Conservation (phyloP, 2,113 vertebrate species). For the Lathamus discolor region DNA sequence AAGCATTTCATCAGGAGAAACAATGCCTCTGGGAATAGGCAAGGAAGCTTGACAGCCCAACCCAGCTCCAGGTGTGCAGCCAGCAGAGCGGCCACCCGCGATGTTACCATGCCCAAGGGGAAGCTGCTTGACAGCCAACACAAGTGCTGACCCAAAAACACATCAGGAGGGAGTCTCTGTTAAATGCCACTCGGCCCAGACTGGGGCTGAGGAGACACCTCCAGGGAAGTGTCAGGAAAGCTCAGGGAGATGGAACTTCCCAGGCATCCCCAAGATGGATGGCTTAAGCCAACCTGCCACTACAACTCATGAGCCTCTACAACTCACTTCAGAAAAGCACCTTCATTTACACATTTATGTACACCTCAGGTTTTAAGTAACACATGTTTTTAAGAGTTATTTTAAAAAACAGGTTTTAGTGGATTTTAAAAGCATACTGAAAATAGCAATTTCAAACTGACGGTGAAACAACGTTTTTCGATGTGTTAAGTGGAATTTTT, state of each 20-base stretch:
- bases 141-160: not conserved
- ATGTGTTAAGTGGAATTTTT: not conserved
- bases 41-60: not conserved
- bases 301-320: accelerated
- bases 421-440: not conserved
- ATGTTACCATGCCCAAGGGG: not conserved
- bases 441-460: not conserved
- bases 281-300: not conserved
- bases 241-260: accelerated
- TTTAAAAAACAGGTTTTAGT: not conserved
- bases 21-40: not conserved
- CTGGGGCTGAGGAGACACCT: not conserved
- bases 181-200: not conserved
- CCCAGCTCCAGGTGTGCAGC: not conserved
- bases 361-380: not conserved
- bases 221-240: not conserved
- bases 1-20: not conserved
- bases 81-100: not conserved
- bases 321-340: not conserved
- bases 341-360: accelerated
- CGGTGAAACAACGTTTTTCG: not conserved
- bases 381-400: not conserved
- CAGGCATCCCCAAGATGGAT: accelerated
- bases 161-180: not conserved
- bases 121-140: not conserved